A percentile compares a stretch with the other conserved stretches of the same genome.
phyloP scores from a whole-genome alignment of 2,113 vertebrate species.

The Erinaceus europaeus region DNA sequence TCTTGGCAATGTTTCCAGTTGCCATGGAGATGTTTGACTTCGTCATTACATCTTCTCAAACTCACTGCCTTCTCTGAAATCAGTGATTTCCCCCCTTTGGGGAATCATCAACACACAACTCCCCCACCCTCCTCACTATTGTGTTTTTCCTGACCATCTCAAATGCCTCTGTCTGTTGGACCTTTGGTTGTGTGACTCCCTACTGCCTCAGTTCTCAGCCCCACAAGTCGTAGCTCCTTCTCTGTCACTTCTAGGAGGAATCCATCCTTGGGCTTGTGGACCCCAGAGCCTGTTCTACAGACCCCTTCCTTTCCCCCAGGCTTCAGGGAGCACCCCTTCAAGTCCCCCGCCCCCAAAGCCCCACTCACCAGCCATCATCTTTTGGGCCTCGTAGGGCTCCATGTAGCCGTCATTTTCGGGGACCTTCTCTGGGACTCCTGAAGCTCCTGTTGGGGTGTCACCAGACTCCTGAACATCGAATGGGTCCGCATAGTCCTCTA shows the following conservation, averaged over 20 bases:
- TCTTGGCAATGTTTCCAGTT: background rate
- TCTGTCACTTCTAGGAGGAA: background rate
- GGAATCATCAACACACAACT: background rate
- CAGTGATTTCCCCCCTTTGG: conserved; percentile 7
- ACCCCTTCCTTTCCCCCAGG: background rate
- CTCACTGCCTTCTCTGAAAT: background rate
- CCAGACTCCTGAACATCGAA: conserved; percentile 92
- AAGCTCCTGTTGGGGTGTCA: conserved; percentile 77
- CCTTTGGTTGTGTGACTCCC: background rate
- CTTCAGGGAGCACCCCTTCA: background rate
- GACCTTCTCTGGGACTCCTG: conserved; percentile 84
- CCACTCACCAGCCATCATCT: conserved; percentile 96
- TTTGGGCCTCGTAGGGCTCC: conserved; percentile 98
- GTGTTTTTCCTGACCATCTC: background rate
- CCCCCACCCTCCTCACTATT: background rate
- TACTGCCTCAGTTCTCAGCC: background rate
- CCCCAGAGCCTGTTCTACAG: background rate
- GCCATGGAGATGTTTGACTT: background rate
- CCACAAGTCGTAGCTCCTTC: background rate
- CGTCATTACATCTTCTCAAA: background rate
- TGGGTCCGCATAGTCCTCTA: conserved; percentile 97
- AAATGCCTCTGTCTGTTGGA: background rate
- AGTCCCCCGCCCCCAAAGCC: background rate
- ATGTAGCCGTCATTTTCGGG: conserved; percentile 97
- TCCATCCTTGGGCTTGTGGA: background rate